A percentile compares a stretch with the other conserved stretches of the same genome.
Conservation (phyloP, 2,888 invertebrate species). For the Griposia aprilina region DNA sequence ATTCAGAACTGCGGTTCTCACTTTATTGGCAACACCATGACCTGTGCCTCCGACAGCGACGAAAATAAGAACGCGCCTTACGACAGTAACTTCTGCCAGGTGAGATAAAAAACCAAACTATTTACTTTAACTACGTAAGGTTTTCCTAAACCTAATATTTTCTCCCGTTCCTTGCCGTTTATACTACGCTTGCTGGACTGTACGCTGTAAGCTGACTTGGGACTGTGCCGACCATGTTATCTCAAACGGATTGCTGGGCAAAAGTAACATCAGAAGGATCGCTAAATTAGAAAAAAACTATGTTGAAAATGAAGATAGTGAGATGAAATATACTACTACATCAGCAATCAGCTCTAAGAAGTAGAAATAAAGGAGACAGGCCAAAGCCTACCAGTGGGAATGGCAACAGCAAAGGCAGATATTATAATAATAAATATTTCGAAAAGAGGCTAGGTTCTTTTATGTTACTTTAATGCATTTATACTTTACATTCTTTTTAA, state of each 20-base stretch:
- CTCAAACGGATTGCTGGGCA: not conserved
- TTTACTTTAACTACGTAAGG: not conserved
- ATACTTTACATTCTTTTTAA: not conserved
- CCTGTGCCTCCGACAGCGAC: constrained; percentile 76
- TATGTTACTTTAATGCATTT: not conserved
- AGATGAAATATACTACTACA: not conserved
- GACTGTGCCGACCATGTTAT: too few relatives aligned
- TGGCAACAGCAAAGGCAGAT: not conserved
- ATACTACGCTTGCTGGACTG: too few relatives aligned
- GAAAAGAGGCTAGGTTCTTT: not conserved
- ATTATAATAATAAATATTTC: not conserved
- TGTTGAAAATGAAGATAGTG: not conserved
- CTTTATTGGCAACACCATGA: constrained; percentile 77
- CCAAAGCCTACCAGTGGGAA: not conserved
- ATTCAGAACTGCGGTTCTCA: constrained; percentile 77
- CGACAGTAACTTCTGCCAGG: constrained; percentile 79
- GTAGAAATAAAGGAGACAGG: not conserved
- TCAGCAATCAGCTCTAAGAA: not conserved
- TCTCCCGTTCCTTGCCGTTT: not conserved
- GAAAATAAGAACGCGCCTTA: constrained; percentile 70
- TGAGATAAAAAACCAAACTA: constrained; percentile 60
- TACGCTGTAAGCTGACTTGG: too few relatives aligned
- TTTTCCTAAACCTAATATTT: not conserved
- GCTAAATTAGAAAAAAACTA: not conserved
- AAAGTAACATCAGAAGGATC: not conserved